Conservation (phyloP, 2,113 vertebrate genomes). For the Burhinus oedicnemus region DNA sequence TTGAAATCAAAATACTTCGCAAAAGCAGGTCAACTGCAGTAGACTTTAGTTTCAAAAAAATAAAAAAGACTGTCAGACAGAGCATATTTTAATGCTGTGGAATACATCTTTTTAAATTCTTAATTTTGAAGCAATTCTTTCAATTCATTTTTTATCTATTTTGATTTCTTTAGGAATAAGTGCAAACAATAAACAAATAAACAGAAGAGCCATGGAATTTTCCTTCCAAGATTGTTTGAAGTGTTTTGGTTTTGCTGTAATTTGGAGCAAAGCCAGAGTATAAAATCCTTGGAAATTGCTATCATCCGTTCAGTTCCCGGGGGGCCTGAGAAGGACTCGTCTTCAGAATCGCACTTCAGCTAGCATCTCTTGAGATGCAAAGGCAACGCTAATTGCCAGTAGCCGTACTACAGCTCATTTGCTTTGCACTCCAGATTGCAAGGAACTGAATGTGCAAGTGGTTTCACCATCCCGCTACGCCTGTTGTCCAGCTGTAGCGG, state of each 20-base stretch:
- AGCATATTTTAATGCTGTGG: background rate
- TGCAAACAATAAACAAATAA: background rate
- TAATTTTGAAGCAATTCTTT: background rate
- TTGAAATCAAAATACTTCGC: conserved; percentile 54
- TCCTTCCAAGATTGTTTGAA: conserved; percentile 13
- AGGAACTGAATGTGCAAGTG: background rate
- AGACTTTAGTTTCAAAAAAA: background rate
- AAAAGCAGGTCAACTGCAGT: conserved; percentile 37
- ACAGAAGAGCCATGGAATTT: background rate
- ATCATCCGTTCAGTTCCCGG: conserved; percentile 11
- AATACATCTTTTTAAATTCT: background rate
- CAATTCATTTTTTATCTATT: background rate
- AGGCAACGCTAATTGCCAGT: background rate
- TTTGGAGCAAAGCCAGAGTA: conserved; percentile 36
- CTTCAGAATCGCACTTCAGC: background rate
- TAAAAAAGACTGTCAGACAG: background rate
- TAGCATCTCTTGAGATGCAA: conserved; percentile 10
- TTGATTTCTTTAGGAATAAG: conserved; percentile 1
- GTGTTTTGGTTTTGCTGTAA: conserved; percentile 15
- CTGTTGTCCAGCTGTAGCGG: background rate
- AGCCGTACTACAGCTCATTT: background rate
- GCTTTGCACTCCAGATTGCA: background rate
- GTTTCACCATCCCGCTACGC: accelerated
- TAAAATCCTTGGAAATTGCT: conserved; percentile 37
- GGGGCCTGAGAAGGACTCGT: background rate